Base-by-base conservation (phyloP, 1,140 invertebrate species). In the Himalopsyche phryganea region DNA sequence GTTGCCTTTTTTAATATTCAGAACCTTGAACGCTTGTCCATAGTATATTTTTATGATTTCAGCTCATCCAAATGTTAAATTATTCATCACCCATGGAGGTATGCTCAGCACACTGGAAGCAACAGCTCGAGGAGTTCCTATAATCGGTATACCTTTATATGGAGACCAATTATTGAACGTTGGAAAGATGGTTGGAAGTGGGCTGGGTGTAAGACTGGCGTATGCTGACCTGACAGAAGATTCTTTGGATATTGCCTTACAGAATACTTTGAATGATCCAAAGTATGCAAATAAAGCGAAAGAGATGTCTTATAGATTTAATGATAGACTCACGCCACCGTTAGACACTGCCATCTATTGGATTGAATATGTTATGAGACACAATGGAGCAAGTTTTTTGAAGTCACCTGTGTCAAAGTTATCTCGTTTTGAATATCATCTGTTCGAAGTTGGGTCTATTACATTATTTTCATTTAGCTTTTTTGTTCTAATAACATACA, bases 301-400 rank as follows among this genome's bases (percentile, higher is more conserved):
- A 58, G 65, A 70, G 36, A 56, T 82, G 6, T 80, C 81, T 0
- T 60, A 52, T 20, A 63, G 73, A 15, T 82, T 83, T 50, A 71
- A 66, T 20, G 83, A 85, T 65, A 71, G 79, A 32, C 81, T 82
- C 0, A 65, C 78, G 60, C 66, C 69, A 2, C 72, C 81, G 0
- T 58, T 81, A 32, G 79, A 83, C 6, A 80, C 73, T 0, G 80
- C 83, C 0, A 67, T 83, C 13, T 85, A 79, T 69, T 85, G 83
- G 83, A 76, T 81, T 0, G 83, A 85, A 63, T 85, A 85, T 58
- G 74, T 83, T 3, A 71, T 74, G 5, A 68, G 70, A 45, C 65
- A 76, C 58, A 74, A 71, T 38, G 74, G 74, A n/a, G 63, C 66
- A 52, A 54, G 68, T 36, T 66, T 75, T 52, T 63, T 82, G 10